Conservation (phyloP, 2,113 vertebrate species). For the Choloepus hoffmanni region DNA sequence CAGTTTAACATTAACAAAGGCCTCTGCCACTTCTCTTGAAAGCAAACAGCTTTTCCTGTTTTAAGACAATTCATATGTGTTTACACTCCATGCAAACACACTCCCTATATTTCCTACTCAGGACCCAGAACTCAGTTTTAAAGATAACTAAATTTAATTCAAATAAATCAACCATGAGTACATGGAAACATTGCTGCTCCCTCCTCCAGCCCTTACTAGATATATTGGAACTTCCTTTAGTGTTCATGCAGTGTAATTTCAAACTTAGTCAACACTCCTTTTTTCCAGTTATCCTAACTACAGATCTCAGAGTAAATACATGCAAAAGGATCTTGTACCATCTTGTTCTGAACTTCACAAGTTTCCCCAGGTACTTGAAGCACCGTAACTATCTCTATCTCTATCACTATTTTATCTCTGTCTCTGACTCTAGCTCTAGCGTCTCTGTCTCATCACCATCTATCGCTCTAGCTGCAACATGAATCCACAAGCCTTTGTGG, state of each 20-base stretch:
- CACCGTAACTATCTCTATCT: neutral
- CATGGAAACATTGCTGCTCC: neutral
- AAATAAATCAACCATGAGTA: neutral
- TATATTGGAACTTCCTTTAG: neutral
- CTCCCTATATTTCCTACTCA: neutral
- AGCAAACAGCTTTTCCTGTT: neutral
- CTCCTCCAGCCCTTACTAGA: fast-evolving
- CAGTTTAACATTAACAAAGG: neutral
- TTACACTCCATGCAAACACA: neutral
- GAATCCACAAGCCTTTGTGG: neutral
- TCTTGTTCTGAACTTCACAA: neutral
- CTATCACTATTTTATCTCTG: neutral
- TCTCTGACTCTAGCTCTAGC: neutral
- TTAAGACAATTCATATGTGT: neutral
- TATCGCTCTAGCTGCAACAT: neutral
- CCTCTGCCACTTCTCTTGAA: neutral
- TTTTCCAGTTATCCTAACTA: neutral
- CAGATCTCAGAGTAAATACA: neutral
- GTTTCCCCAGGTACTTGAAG: neutral
- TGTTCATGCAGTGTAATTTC: neutral
- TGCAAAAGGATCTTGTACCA: neutral
- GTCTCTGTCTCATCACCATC: neutral
- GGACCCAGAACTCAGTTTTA: neutral
- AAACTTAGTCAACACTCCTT: neutral
- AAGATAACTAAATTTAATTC: slow-evolving; percentile 8